Percentiles rank a stretch among this genome's conserved stretches.
phyloP scores from a whole-genome alignment of 2,113 vertebrate genomes.

The Holacanthus passer region DNA sequence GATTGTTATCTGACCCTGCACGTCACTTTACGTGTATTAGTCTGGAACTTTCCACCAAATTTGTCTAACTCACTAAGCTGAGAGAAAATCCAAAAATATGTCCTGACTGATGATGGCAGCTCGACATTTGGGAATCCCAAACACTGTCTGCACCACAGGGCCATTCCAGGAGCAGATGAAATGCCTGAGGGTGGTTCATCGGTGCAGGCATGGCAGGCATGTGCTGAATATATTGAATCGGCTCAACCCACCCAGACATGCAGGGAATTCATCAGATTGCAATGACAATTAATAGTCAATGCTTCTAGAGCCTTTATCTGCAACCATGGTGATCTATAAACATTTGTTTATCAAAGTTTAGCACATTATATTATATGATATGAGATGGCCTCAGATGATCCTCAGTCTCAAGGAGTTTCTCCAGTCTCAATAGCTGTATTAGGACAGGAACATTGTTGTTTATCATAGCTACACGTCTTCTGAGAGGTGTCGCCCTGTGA shows the following conservation, averaged over 20 bases:
- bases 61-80: conserved; percentile 6
- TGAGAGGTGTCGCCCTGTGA: conserved; percentile 50
- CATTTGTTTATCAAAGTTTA: neutral
- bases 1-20: neutral
- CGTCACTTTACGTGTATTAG: conserved; percentile 9
- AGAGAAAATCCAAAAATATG: conserved; percentile 15
- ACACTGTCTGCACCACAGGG: conserved; percentile 10
- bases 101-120: conserved; percentile 10
- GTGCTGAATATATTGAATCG: conserved; percentile 57
- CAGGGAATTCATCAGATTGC: conserved; percentile 5
- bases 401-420: conserved; percentile 7
- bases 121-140: conserved; percentile 42
- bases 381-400: neutral
- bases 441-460: conserved; percentile 70
- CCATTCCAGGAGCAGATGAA: conserved; percentile 53
- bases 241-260: conserved; percentile 22
- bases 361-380: conserved; percentile 3
- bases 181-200: conserved; percentile 37
- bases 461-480: conserved; percentile 39
- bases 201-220: conserved; percentile 35
- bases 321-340: neutral
- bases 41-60: conserved; percentile 5
- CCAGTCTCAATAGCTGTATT: conserved; percentile 53
- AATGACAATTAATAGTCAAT: conserved; percentile 18
- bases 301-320: neutral